Evolutionary conservation across 1,140 invertebrate species (phyloP).

Genomic region (Microvelia longipes): DNA sequence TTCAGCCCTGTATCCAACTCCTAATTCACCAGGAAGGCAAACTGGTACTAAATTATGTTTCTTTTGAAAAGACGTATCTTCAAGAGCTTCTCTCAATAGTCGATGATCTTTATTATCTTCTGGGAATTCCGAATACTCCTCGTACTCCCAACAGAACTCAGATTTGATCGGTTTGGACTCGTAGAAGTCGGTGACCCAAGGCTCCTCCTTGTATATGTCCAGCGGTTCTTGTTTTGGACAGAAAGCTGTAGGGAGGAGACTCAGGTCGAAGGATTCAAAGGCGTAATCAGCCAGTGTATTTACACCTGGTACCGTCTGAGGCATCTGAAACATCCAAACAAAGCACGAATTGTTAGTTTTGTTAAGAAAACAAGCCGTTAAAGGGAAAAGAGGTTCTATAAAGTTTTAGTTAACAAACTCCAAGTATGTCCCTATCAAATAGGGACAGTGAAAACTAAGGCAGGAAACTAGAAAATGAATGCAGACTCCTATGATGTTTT

Average conservation of each 20-base stretch:
- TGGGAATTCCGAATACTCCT: conserved; percentile 7
- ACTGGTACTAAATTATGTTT: conserved; percentile 62
- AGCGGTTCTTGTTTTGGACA: conserved; percentile 21
- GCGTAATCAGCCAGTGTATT: conserved; percentile 51
- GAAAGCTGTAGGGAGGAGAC: conserved; percentile 43
- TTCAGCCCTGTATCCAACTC: conserved; percentile 36
- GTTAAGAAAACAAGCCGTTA: too few relatives aligned
- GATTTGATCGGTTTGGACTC: conserved; percentile 8
- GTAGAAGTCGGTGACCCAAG: background rate
- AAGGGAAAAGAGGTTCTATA: too few relatives aligned
- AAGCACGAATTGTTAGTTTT: too few relatives aligned
- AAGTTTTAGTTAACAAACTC: too few relatives aligned
- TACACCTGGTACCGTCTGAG: conserved; percentile 55
- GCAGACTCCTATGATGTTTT: too few relatives aligned
- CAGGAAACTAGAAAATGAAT: too few relatives aligned
- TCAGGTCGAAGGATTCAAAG: conserved; percentile 53
- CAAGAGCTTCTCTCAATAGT: conserved; percentile 58
- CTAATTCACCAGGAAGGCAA: conserved; percentile 37
- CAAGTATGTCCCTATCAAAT: too few relatives aligned
- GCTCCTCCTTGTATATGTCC: conserved; percentile 16
- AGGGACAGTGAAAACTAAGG: too few relatives aligned
- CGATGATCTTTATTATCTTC: conserved; percentile 35
- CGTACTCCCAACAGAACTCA: conserved; percentile 9
- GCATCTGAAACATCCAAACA: conserved; percentile 46
- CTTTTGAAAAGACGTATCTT: conserved; percentile 67